Percentiles rank a stretch among this genome's conserved stretches.
Evolutionary conservation across 2,888 invertebrate species (phyloP).

Genomic region (Thumatha senex): DNA sequence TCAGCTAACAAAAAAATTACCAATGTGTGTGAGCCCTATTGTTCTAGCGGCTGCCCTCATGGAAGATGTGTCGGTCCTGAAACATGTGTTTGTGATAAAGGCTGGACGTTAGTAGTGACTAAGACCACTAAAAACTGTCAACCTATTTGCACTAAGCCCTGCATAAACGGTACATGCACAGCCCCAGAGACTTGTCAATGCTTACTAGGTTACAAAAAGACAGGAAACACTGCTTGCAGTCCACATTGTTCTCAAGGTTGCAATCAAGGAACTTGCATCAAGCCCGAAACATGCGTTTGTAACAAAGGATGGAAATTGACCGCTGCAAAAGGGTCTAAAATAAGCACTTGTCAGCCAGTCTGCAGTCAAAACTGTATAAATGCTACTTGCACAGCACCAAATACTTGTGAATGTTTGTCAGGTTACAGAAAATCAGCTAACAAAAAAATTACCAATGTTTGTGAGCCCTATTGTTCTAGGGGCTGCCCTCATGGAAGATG

Average conservation of each 20-base stretch:
- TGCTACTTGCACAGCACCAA: slow-evolving; percentile 5
- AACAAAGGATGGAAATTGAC: background rate
- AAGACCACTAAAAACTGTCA: background rate
- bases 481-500: background rate
- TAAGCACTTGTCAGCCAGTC: slow-evolving; percentile 8
- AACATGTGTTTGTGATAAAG: slow-evolving; percentile 2
- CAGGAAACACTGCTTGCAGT: background rate
- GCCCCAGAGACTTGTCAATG: slow-evolving; percentile 17
- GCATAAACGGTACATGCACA: slow-evolving; percentile 7
- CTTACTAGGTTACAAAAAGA: slow-evolving; percentile 3
- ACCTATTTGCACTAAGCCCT: slow-evolving; percentile 9
- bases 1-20: background rate
- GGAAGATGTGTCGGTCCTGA: slow-evolving; percentile 5
- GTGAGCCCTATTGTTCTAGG: slow-evolving; percentile 10
- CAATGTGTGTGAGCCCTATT: slow-evolving; percentile 4
- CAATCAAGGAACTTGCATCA: background rate
- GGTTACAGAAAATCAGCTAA: background rate
- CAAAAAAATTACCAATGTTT: background rate
- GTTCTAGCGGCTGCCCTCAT: slow-evolving; percentile 1
- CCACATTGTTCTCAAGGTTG: slow-evolving; percentile 4
- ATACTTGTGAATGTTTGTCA: slow-evolving; percentile 4
- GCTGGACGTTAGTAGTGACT: background rate
- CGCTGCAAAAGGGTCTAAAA: background rate
- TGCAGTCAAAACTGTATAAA: slow-evolving; percentile 10
- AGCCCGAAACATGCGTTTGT: background rate